Percentiles rank a stretch among this genome's conserved stretches.
Evolutionary conservation across 1,140 invertebrate genomes (phyloP).

Genomic region (Hylyphantes graminicola): DNA sequence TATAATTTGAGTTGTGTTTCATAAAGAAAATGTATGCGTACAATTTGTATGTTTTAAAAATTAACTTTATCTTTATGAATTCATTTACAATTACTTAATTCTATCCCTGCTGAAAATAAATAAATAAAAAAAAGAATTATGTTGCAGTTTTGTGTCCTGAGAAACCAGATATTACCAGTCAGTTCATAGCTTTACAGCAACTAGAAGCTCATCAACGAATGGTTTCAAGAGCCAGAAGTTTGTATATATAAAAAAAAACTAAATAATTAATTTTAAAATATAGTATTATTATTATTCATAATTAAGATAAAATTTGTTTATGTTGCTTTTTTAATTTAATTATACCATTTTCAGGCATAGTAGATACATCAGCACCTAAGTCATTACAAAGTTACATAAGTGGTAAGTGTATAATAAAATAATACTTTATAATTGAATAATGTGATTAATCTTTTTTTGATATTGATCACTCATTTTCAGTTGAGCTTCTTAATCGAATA

Average conservation of each 20-base stretch:
- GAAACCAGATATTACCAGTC: slow-evolving; percentile 44
- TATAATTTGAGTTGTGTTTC: too few relatives aligned
- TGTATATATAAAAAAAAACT: neutral
- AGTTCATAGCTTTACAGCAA: slow-evolving; percentile 47
- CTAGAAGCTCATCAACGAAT: slow-evolving; percentile 51
- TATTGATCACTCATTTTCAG: too few relatives aligned
- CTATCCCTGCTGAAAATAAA: neutral
- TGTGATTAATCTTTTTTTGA: too few relatives aligned
- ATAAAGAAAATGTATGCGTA: neutral
- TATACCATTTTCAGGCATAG: slow-evolving; percentile 4
- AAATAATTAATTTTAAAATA: neutral
- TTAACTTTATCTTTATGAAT: neutral
- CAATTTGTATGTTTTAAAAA: neutral
- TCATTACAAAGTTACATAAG: slow-evolving; percentile 52
- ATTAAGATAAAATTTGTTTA: slow-evolving; percentile 3
- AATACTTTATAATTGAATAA: too few relatives aligned
- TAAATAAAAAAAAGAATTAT: neutral
- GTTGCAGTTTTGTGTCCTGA: slow-evolving; percentile 41
- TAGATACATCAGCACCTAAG: slow-evolving; percentile 46
- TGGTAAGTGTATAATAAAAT: slow-evolving; percentile 22
- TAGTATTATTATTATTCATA: neutral
- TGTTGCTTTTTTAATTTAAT: neutral
- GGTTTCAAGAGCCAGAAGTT: slow-evolving; percentile 52
- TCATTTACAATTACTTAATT: too few relatives aligned
- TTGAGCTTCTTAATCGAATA: too few relatives aligned